Base-by-base conservation (phyloP, 2,888 invertebrate species). In the Norana najaformis region DNA sequence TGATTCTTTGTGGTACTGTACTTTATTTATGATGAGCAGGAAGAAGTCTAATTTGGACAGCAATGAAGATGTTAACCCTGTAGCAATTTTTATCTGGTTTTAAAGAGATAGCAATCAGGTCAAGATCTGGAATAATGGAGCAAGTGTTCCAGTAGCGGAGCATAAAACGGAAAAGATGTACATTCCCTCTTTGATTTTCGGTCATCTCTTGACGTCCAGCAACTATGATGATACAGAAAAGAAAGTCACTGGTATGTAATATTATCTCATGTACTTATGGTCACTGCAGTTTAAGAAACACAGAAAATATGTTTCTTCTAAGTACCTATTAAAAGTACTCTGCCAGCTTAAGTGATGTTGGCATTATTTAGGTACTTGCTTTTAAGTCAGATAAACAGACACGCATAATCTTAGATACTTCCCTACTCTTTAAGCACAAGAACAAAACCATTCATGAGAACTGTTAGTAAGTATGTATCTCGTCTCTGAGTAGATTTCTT, bases 131-230 rank as follows among this genome's bases (percentile, higher is more conserved):
- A 99, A 99, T 95, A 99, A 99, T 95, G 99, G 99, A 0, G 96
- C 97, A 93, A 98, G 98, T 92, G 99, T 99, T 93, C 99, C 99
- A 0, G 98, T 99, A 0, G 98, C 97, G 0, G 97, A 97, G 96
- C 99, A 99, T 94, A 98, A 97, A n/a, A 98, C 98, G 94, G 95
- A 96, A 92, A 98, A 99, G 93, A 98, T 99, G 98, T 99, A 96
- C 95, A 99, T 99, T 4, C 99, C 99, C 0, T 98, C 99, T 0
- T 97, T 99, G 97, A 99, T 99, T 93, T 99, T 99, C 95, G 99
- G 99, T 20, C 99, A 99, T 95, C 95, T 99, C 39, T 95, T 99
- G 92, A 99, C 99, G 23, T 99, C 99, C 1, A 99, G 99, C 14
- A 99, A 99, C 95, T 99, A 99, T 94, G 98, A 99, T 95, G 99